A percentile compares a stretch with the other conserved stretches of the same genome.
Evolutionary conservation across 2,797 vertebrate genomes (phyloP).

Genomic region (Crocodylus rhombifer): DNA sequence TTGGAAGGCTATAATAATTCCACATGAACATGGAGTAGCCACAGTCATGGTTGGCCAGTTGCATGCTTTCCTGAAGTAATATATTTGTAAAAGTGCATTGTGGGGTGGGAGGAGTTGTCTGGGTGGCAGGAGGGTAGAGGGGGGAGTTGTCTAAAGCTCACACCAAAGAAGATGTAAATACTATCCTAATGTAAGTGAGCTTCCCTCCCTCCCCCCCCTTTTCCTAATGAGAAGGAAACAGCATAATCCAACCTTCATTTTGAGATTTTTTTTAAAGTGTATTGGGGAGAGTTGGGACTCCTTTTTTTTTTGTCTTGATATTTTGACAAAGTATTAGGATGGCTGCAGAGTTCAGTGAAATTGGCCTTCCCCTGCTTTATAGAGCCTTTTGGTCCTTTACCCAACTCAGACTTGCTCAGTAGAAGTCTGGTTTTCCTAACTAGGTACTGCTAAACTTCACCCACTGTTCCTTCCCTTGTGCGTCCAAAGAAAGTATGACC

Average conservation of each 20-base stretch:
- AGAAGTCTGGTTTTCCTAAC: slow-evolving; percentile 20
- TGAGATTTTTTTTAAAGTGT: neutral
- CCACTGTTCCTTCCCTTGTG: neutral
- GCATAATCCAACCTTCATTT: slow-evolving; percentile 6
- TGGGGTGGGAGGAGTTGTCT: no score
- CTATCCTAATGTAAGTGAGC: no score
- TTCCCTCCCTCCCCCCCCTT: neutral
- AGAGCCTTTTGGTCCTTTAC: slow-evolving; percentile 16
- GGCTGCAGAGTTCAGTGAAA: neutral
- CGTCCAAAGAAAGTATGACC: neutral
- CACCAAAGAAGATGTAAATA: slow-evolving; percentile 40
- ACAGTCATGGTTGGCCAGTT: slow-evolving; percentile 69
- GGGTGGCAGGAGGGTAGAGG: no score
- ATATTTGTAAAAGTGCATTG: neutral
- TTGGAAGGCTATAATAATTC: slow-evolving; percentile 44
- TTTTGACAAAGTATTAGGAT: slow-evolving; percentile 36
- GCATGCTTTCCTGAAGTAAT: slow-evolving; percentile 66
- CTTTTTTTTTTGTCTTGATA: no score
- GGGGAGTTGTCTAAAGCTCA: slow-evolving; percentile 26
- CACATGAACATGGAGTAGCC: slow-evolving; percentile 25
- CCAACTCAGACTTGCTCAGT: neutral
- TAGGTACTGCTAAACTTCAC: slow-evolving; percentile 24
- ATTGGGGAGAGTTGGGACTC: slow-evolving; percentile 5
- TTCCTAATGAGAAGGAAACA: neutral
- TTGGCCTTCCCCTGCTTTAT: slow-evolving; percentile 1